phyloP scores from a whole-genome alignment of 2,797 vertebrate species.

The Amazona finschi region DNA sequence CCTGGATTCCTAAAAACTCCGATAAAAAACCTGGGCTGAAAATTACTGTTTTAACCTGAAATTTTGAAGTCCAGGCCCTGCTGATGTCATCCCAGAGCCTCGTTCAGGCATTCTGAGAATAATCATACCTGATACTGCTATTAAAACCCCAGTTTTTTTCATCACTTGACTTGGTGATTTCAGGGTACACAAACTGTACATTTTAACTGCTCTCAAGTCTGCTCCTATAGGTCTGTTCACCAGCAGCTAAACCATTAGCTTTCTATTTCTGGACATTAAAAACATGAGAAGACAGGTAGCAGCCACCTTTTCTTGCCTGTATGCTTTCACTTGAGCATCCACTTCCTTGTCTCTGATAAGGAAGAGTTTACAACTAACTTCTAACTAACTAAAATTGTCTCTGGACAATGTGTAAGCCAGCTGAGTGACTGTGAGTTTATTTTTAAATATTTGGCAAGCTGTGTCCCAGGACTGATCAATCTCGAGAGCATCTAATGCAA shows the following conservation, averaged over 20 bases:
- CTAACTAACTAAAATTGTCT: background rate
- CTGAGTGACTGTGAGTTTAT: background rate
- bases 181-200: background rate
- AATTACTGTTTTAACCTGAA: background rate
- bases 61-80: background rate
- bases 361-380: background rate
- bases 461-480: background rate
- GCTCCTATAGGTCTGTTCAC: background rate
- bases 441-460: background rate
- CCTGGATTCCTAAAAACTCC: background rate
- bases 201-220: background rate
- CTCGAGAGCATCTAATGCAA: background rate
- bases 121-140: background rate
- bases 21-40: background rate
- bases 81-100: background rate
- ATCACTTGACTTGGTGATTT: background rate
- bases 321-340: background rate
- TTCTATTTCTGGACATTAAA: background rate
- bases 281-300: background rate
- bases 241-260: background rate
- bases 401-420: background rate
- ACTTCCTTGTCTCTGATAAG: background rate
- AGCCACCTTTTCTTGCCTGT: background rate
- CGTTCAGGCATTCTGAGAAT: background rate
- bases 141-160: background rate